Percentiles rank a stretch among this genome's conserved stretches.
These are phyloP conservation scores for Xiphophorus couchianus DNA, from an alignment of 2,113 vertebrate species.

Conservation along the genomic window DNA sequence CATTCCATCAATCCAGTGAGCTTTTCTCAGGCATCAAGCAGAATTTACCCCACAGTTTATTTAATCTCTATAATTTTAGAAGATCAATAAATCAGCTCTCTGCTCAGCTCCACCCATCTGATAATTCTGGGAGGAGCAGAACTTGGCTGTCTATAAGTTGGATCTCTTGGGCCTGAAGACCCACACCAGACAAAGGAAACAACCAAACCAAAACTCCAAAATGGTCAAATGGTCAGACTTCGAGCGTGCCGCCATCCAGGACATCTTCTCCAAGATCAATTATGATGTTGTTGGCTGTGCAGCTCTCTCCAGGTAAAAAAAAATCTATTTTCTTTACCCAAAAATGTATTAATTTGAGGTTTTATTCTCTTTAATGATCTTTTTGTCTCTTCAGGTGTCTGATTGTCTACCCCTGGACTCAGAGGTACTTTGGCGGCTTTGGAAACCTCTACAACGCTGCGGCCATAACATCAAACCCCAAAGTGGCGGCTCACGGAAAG, in stretches of 20 bases:
- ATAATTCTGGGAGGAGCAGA: slow-evolving; percentile 27
- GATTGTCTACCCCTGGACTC: slow-evolving; percentile 86
- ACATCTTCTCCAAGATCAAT: slow-evolving; percentile 61
- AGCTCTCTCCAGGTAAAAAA: slow-evolving; percentile 36
- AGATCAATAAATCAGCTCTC: background rate
- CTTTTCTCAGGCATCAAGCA: background rate
- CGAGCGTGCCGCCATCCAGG: slow-evolving; percentile 61
- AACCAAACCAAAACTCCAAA: slow-evolving; percentile 15
- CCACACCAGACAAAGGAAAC: background rate
- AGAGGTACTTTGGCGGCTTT: slow-evolving; percentile 74
- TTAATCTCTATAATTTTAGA: background rate
- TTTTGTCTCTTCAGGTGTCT: slow-evolving; percentile 55
- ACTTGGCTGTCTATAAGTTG: slow-evolving; percentile 12
- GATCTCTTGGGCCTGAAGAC: background rate
- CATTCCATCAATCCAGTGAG: background rate
- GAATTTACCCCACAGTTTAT: background rate
- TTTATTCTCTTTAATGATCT: background rate
- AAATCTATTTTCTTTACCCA: background rate
- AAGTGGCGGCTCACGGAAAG: slow-evolving; percentile 77
- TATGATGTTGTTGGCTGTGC: slow-evolving; percentile 47
- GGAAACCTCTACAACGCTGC: slow-evolving; percentile 84
- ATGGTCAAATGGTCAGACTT: slow-evolving; percentile 76
- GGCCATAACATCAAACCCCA: slow-evolving; percentile 75
- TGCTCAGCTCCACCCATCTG: slow-evolving; percentile 12
- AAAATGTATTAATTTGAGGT: background rate